Evolutionary conservation across 2,888 invertebrate species (phyloP).

Genomic region (Cerastis rubricosa): DNA sequence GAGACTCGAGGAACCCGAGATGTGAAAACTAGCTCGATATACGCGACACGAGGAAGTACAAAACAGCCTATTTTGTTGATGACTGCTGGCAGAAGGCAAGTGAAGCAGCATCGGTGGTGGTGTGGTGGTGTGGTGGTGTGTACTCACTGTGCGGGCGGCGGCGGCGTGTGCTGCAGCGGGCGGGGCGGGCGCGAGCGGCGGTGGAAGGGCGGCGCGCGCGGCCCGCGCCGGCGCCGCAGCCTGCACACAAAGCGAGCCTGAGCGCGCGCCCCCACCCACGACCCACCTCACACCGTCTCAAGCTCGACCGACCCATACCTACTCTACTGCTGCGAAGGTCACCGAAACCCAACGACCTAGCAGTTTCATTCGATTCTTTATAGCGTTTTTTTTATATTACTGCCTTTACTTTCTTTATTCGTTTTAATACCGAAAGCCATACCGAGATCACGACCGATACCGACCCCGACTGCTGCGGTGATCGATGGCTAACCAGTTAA

Average conservation of each 20-base stretch:
- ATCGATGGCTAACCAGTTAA: not conserved
- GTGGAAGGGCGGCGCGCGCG: slow-evolving; percentile 91
- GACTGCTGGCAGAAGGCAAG: accelerated
- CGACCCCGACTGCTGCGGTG: not conserved
- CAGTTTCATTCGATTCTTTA: not conserved
- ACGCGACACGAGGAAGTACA: not conserved
- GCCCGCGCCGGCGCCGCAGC: slow-evolving; percentile 88
- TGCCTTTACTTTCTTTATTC: not conserved
- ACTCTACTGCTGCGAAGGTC: no score
- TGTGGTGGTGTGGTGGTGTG: slow-evolving; percentile 67
- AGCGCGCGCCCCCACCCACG: slow-evolving; percentile 52
- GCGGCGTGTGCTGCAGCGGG: slow-evolving; percentile 73
- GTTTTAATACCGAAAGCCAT: not conserved
- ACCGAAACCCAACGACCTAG: not conserved
- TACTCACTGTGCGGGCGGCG: slow-evolving; percentile 86
- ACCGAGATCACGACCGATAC: not conserved
- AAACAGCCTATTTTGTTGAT: not conserved
- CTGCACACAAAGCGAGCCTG: slow-evolving; percentile 77
- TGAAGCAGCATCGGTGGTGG: not conserved
- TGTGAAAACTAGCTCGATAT: not conserved
- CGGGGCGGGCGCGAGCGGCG: slow-evolving; percentile 82
- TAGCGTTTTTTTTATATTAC: not conserved
- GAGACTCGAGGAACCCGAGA: not conserved
- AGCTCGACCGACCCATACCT: not conserved
- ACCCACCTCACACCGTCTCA: slow-evolving; percentile 43